phyloP scores from a whole-genome alignment of 2,797 vertebrate genomes.

The Pempheris klunzingeri region DNA sequence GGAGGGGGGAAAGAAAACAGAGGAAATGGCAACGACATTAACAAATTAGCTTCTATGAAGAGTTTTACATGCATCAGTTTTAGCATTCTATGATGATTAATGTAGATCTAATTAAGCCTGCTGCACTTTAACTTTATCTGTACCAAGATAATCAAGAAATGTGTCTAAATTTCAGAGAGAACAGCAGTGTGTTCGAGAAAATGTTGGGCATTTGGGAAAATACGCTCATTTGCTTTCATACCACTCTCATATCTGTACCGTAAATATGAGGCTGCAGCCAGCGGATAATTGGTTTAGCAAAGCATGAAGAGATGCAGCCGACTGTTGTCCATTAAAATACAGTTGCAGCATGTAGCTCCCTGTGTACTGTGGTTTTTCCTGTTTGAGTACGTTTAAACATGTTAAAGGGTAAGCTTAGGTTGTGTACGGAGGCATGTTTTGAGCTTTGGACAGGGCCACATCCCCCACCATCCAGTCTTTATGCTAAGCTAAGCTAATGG shows the following conservation, averaged over 20 bases:
- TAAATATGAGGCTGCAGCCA: not conserved
- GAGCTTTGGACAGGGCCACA: not conserved
- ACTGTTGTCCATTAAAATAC: too few relatives aligned
- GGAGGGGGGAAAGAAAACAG: not conserved
- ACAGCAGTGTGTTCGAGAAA: not conserved
- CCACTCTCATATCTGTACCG: too few relatives aligned
- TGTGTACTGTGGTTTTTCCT: not conserved
- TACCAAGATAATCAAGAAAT: not conserved
- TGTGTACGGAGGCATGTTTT: not conserved
- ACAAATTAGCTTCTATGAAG: not conserved
- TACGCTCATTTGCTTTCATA: not conserved
- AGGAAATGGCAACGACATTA: not conserved
- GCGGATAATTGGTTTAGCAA: not conserved
- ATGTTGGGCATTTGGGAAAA: not conserved
- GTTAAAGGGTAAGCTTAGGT: not conserved
- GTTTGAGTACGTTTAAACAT: not conserved
- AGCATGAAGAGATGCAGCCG: too few relatives aligned
- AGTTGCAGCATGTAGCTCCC: too few relatives aligned
- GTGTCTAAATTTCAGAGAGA: not conserved
- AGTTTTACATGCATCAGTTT: not conserved
- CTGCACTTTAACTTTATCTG: too few relatives aligned
- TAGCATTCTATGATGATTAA: not conserved
- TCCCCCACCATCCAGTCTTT: not conserved
- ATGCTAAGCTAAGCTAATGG: not conserved
- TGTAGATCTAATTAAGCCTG: not conserved